Evolutionary conservation across 2,113 vertebrate species (phyloP).

Genomic region (Myiozetetes cayanensis): DNA sequence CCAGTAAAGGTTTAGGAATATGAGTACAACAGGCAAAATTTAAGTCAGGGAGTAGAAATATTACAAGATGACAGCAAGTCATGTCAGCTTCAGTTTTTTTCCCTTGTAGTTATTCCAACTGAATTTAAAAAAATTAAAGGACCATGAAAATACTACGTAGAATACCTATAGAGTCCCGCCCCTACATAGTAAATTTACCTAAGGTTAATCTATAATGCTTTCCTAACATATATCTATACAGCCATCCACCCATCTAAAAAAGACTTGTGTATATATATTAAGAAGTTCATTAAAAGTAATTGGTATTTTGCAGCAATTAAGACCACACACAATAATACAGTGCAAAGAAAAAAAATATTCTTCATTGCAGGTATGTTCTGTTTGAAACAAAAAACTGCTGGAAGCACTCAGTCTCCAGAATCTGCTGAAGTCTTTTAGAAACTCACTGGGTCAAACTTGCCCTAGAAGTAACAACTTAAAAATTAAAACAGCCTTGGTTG

Average conservation of each 20-base stretch:
- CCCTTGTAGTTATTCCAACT: background rate
- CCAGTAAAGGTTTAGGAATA: background rate
- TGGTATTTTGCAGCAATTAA: background rate
- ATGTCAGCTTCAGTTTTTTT: background rate
- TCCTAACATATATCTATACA: background rate
- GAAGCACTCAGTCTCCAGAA: background rate
- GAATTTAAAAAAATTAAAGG: background rate
- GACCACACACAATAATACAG: background rate
- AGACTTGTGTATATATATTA: background rate
- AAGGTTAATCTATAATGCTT: background rate
- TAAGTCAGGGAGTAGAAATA: background rate
- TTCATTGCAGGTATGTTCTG: background rate
- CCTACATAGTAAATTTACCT: background rate
- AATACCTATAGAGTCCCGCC: background rate
- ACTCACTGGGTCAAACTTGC: background rate
- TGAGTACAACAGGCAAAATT: background rate
- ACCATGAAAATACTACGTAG: background rate
- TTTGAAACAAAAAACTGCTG: background rate
- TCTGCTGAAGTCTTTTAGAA: background rate
- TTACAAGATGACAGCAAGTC: background rate
- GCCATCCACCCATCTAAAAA: background rate
- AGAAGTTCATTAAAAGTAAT: background rate
- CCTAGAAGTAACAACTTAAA: background rate
- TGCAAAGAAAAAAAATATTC: background rate
- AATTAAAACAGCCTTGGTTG: background rate